phyloP scores from a whole-genome alignment of 2,888 invertebrate species.

The Hemaris fuciformis region DNA sequence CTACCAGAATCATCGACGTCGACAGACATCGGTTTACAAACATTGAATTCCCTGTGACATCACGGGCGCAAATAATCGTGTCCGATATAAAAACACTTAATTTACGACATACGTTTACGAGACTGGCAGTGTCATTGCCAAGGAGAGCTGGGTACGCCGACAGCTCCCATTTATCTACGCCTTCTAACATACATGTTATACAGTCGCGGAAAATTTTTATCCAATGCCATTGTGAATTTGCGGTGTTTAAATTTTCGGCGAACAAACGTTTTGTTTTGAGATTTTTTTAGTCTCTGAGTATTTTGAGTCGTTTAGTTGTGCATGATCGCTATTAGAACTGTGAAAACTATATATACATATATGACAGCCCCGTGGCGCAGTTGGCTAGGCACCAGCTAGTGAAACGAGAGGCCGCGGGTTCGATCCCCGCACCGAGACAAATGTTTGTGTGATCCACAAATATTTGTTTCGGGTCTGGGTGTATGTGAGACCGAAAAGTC shows the following conservation, averaged over 20 bases:
- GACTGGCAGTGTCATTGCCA: slow-evolving; percentile 29
- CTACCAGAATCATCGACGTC: neutral
- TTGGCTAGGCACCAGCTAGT: too few relatives aligned
- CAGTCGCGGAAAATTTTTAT: neutral
- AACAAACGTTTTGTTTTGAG: neutral
- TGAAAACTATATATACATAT: too few relatives aligned
- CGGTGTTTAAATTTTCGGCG: neutral
- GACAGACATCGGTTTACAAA: neutral
- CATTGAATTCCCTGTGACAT: slow-evolving; percentile 1
- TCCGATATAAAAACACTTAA: neutral
- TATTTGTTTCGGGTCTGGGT: too few relatives aligned
- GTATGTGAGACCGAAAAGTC: too few relatives aligned
- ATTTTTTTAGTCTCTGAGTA: neutral
- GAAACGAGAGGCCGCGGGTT: too few relatives aligned
- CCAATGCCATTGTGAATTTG: neutral
- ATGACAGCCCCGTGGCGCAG: too few relatives aligned
- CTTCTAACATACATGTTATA: slow-evolving; percentile 5
- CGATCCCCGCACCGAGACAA: too few relatives aligned
- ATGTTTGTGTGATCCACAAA: too few relatives aligned
- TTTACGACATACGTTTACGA: slow-evolving; percentile 1
- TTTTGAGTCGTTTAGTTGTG: neutral
- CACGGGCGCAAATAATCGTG: neutral
- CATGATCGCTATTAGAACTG: too few relatives aligned
- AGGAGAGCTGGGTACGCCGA: slow-evolving; percentile 21
- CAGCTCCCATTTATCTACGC: slow-evolving; percentile 12